These are phyloP conservation scores for Lepus townsendii DNA, from an alignment of 2,797 vertebrate genomes.

Conservation along the genomic window DNA sequence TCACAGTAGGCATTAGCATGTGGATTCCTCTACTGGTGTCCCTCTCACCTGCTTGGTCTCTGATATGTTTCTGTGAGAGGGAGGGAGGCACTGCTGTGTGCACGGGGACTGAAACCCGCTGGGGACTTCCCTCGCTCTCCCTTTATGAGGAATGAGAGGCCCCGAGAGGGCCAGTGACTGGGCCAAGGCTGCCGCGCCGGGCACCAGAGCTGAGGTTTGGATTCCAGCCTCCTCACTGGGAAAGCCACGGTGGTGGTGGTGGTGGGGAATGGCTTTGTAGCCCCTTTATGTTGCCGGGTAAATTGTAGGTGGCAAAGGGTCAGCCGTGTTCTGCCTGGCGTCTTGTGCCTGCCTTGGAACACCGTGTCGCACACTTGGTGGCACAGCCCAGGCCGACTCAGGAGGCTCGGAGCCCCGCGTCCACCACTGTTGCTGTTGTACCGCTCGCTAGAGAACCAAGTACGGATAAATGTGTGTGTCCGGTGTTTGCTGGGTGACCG, in stretches of 20 bases:
- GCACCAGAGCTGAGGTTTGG: neutral
- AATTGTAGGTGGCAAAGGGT: neutral
- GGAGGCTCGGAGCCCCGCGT: neutral
- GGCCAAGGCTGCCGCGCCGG: neutral
- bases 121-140: neutral
- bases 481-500: neutral
- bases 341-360: neutral
- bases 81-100: neutral
- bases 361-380: neutral
- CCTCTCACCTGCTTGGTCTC: neutral
- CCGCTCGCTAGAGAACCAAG: conserved; percentile 6
- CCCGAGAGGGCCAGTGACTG: neutral
- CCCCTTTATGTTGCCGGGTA: neutral
- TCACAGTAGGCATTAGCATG: too few relatives aligned
- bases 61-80: neutral
- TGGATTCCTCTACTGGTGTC: neutral
- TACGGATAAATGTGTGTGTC: neutral
- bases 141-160: neutral
- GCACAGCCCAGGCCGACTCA: neutral
- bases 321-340: neutral
- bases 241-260: neutral
- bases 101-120: neutral
- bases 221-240: neutral
- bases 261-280: neutral
- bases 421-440: neutral